A percentile compares a stretch with the other conserved stretches of the same genome.
These are phyloP conservation scores for Caiman crocodilus DNA, from an alignment of 2,797 vertebrate genomes.

Conservation along the genomic window DNA sequence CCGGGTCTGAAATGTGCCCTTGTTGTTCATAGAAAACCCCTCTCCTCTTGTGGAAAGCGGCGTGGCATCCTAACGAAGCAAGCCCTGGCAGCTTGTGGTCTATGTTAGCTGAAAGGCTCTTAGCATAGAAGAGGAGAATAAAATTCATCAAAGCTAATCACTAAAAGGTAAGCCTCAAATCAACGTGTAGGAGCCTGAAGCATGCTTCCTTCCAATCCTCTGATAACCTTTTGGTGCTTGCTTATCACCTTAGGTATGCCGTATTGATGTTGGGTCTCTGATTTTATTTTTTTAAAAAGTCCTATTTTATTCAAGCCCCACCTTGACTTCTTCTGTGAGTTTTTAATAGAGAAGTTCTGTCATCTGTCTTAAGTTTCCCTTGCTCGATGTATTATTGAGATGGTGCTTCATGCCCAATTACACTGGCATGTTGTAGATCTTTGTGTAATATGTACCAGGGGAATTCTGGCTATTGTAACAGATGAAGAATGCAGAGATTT, in stretches of 20 bases:
- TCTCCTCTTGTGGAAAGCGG: conserved; percentile 13
- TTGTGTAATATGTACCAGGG: rapidly evolving
- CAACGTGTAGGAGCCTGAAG: not conserved
- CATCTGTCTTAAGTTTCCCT: not conserved
- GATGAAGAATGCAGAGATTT: rapidly evolving
- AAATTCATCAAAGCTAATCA: rapidly evolving
- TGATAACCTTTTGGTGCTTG: not conserved
- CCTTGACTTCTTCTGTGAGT: too few species aligned
- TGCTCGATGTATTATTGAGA: not conserved
- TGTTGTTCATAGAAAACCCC: conserved; percentile 4
- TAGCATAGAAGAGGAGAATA: not conserved
- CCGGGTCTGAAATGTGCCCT: conserved; percentile 22
- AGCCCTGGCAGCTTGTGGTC: not conserved
- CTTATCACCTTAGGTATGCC: not conserved
- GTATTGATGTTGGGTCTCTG: not conserved
- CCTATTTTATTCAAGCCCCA: too few species aligned
- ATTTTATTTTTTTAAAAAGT: too few species aligned
- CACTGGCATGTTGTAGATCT: rapidly evolving
- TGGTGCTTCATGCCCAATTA: not conserved
- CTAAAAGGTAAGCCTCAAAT: not conserved
- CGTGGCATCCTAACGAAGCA: not conserved
- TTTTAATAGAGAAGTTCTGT: not conserved
- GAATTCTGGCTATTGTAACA: rapidly evolving
- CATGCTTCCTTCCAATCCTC: not conserved
- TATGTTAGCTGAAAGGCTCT: not conserved